These are phyloP conservation scores for Pongo pygmaeus DNA, from an alignment of 2,113 vertebrate species.

Conservation along the genomic window DNA sequence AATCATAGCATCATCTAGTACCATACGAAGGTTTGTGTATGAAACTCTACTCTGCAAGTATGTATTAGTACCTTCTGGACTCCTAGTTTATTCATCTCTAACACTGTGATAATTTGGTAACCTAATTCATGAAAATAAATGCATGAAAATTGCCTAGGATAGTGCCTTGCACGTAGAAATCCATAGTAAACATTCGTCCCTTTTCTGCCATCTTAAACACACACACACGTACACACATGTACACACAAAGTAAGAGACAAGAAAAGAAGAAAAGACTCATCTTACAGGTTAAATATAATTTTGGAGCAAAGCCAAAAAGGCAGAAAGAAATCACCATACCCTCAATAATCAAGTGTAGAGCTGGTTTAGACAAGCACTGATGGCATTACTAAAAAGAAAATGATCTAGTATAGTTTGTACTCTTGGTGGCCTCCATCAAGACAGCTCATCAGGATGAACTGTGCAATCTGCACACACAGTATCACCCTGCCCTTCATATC, in stretches of 20 bases:
- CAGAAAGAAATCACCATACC: background rate
- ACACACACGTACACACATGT: background rate
- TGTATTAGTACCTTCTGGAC: background rate
- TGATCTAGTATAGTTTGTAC: background rate
- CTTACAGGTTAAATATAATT: background rate
- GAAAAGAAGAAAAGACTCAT: background rate
- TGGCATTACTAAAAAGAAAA: background rate
- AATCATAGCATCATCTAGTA: too few relatives aligned
- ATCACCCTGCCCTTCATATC: background rate
- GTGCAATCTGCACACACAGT: background rate
- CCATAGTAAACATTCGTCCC: background rate
- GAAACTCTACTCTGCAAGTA: background rate
- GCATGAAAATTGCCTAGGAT: background rate
- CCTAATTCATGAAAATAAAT: background rate
- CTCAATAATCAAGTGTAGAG: background rate
- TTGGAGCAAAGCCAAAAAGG: background rate
- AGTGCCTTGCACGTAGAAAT: background rate
- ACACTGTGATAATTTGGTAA: background rate
- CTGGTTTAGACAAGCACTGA: background rate
- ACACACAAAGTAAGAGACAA: background rate
- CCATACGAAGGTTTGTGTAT: background rate
- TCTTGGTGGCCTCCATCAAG: background rate
- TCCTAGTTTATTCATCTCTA: background rate
- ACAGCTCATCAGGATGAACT: background rate
- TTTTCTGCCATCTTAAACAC: background rate